Base-by-base conservation (phyloP, 1,140 invertebrate species). In the Plodia interpunctella region DNA sequence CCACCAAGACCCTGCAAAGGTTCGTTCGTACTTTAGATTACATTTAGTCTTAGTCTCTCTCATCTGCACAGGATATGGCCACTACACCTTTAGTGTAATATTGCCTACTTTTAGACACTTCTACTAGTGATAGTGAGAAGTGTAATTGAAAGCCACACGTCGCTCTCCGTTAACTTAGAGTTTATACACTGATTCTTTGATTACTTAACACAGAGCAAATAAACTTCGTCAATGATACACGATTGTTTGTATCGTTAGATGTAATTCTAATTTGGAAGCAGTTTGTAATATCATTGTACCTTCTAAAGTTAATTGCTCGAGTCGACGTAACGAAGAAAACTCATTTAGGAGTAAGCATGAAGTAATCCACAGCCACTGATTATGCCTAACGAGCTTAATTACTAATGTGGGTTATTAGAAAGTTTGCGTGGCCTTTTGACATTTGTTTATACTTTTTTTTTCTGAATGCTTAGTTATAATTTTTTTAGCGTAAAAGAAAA, bases 1-100 rank as follows among this genome's bases (percentile, higher is more conserved):
- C 28, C 87, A 90, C 53, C 90, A 91, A 65, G 91, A 91, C 63
- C 91, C 91, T 49, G 82, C 90, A 19, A 92, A 91, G 90, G 91
- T 91, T 83, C 74, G 62, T 50, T 49, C 62, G 53, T 57, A 35
- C 20, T 25, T 18, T 54, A 19, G 11, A 25, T 25, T 25, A 25
- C 21, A 2, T 25, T 25, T 25, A 25, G 21, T 25, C 6, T 2
- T 25, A n/a, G n/a, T n/a, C n/a, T n/a, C n/a, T n/a, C n/a, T n/a
- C n/a, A n/a, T n/a, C n/a, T n/a, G n/a, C n/a, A n/a, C n/a, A 13
- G 32, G 10, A 35, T 35, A 35, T 3, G 4, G 5, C 38, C n/a
- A 13, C 38, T 15, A 15, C 38, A n/a, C 38, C 13, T 44, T 4
- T 44, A 15, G 38, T 44, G 15, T 44, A 15, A 44, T 15, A 44